A percentile compares a stretch with the other conserved stretches of the same genome.
phyloP scores from a whole-genome alignment of 2,888 invertebrate genomes.

The Dynastes grantii region DNA sequence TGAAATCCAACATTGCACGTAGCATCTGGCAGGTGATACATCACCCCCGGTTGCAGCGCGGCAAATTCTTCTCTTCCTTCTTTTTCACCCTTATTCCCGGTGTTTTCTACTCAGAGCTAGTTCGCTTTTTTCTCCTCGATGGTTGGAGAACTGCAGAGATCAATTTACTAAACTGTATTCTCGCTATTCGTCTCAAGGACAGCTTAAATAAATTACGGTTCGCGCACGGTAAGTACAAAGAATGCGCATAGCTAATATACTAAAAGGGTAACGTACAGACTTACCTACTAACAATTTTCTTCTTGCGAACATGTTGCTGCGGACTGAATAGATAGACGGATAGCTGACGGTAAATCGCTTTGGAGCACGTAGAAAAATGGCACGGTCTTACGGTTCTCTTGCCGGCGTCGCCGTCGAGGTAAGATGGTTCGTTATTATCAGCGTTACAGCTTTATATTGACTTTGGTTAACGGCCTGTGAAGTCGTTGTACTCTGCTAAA shows the following conservation, averaged over 20 bases:
- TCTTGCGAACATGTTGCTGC: background rate
- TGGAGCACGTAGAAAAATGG: conserved; percentile 34
- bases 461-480: conserved; percentile 57
- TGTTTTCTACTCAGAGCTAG: background rate
- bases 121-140: conserved; percentile 2
- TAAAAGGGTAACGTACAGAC: conserved; percentile 5
- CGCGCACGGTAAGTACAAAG: conserved; percentile 16
- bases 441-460: conserved; percentile 54
- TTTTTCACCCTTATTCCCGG: conserved; percentile 7
- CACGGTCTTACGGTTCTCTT: conserved; percentile 9
- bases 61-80: conserved; percentile 29
- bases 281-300: conserved; percentile 25
- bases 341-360: conserved; percentile 33
- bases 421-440: conserved; percentile 56
- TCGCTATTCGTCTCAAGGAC: conserved; percentile 49
- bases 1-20: conserved; percentile 50
- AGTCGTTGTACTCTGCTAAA: conserved; percentile 56
- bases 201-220: conserved; percentile 51
- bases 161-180: conserved; percentile 58
- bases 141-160: conserved; percentile 53
- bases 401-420: conserved; percentile 53
- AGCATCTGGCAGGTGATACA: conserved; percentile 55
- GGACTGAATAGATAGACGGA: conserved; percentile 7
- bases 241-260: conserved; percentile 26
- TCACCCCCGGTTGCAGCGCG: conserved; percentile 52